Evolutionary conservation across 2,797 vertebrate species (phyloP).

Genomic region (Tarsius wallacei): DNA sequence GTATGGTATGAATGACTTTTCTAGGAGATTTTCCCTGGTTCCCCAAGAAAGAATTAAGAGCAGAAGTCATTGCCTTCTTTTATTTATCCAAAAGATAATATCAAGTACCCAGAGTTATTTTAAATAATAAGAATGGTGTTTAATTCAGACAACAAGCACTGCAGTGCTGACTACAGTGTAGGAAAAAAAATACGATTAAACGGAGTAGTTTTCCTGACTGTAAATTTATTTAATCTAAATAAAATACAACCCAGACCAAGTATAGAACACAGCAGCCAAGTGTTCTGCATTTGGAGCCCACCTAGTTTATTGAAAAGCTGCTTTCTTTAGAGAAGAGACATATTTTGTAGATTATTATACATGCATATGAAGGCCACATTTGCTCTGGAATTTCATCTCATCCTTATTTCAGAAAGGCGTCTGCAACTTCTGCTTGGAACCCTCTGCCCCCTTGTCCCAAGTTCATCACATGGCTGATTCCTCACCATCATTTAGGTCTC

Average conservation of each 20-base stretch:
- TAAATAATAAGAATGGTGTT: slow-evolving; percentile 52
- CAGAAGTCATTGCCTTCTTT: slow-evolving; percentile 63
- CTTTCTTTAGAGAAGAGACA: not conserved
- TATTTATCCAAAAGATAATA: slow-evolving; percentile 13
- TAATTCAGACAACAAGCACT: slow-evolving; percentile 44
- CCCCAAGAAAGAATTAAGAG: not conserved
- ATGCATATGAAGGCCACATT: not conserved
- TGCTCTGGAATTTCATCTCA: not conserved
- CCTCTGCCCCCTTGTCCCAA: not conserved
- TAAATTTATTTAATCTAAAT: slow-evolving; percentile 62
- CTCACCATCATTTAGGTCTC: not conserved
- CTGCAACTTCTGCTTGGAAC: not conserved
- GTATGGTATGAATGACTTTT: not conserved
- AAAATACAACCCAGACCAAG: slow-evolving; percentile 50
- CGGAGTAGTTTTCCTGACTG: slow-evolving; percentile 35
- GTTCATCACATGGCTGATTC: not conserved
- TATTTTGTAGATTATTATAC: not conserved
- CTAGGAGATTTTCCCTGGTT: not conserved
- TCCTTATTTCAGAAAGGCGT: not conserved
- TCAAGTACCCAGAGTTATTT: slow-evolving; percentile 21
- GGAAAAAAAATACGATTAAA: slow-evolving; percentile 48
- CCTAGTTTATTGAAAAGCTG: slow-evolving; percentile 33
- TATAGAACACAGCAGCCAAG: not conserved
- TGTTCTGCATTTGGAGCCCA: not conserved
- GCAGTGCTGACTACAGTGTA: not conserved